A percentile compares a stretch with the other conserved stretches of the same genome.
phyloP scores from a whole-genome alignment of 1,140 invertebrate genomes.

The Tyrophagus putrescentiae region DNA sequence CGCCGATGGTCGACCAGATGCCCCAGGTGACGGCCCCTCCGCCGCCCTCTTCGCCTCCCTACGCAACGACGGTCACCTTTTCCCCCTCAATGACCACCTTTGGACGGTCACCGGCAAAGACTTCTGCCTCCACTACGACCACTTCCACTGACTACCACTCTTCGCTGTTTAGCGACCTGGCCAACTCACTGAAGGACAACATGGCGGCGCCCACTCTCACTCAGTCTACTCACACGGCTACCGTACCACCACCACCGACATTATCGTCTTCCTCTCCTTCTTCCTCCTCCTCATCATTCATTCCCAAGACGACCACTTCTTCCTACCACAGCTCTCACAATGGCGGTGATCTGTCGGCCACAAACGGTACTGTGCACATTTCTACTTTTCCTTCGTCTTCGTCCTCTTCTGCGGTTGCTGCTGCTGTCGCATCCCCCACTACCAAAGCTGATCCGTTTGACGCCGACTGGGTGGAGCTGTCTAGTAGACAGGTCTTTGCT shows the following conservation, averaged over 20 bases:
- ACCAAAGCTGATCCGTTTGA: slow-evolving; percentile 54
- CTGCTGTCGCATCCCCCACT: slow-evolving; percentile 16
- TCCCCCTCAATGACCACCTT: neutral
- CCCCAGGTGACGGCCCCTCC: slow-evolving; percentile 9
- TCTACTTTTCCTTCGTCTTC: slow-evolving; percentile 20
- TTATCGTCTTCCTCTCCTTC: slow-evolving; percentile 23
- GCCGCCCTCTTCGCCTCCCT: neutral
- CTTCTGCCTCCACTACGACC: neutral
- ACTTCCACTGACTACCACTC: neutral
- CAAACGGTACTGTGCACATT: slow-evolving; percentile 28
- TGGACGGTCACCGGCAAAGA: too few species aligned
- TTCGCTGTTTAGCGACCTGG: neutral
- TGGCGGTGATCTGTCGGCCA: slow-evolving; percentile 29
- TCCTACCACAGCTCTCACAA: slow-evolving; percentile 22
- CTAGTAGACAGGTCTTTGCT: slow-evolving; percentile 29
- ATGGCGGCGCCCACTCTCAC: slow-evolving; percentile 38
- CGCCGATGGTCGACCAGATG: slow-evolving; percentile 10
- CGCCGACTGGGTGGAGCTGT: slow-evolving; percentile 60
- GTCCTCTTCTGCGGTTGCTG: slow-evolving; percentile 23
- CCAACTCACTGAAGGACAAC: slow-evolving; percentile 37
- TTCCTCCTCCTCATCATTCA: slow-evolving; percentile 23
- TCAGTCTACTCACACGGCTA: slow-evolving; percentile 32
- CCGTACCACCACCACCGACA: slow-evolving; percentile 26
- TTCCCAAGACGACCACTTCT: slow-evolving; percentile 23
- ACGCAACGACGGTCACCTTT: neutral